These are phyloP conservation scores for Virgularia gustaviana DNA, from an alignment of 92 coral and sea anemone species.

Conservation along the genomic window DNA sequence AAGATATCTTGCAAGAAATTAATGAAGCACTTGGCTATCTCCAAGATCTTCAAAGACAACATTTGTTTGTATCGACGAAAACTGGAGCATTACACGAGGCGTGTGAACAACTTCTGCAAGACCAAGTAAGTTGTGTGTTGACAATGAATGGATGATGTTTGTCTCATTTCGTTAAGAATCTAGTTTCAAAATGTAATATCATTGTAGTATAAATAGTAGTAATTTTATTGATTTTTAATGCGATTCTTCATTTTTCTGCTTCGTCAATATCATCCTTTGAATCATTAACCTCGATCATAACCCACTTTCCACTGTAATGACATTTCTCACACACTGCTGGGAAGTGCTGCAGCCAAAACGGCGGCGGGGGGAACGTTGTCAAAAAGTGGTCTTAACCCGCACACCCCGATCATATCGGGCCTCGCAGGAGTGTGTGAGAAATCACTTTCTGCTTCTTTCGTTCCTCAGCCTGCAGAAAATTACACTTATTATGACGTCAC, in stretches of 20 bases:
- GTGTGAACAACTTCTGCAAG: conserved; percentile 94
- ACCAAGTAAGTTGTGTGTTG: conserved; percentile 63
- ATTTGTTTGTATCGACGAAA: conserved; percentile 92
- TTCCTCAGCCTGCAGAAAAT: conserved; percentile 36
- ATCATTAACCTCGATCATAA: no score
- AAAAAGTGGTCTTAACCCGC: no score
- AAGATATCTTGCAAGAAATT: conserved; percentile 71
- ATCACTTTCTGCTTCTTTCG: conserved; percentile 26
- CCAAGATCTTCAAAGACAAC: conserved; percentile 77
- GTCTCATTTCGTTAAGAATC: background rate
- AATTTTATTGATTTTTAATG: no score
- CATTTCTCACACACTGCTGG: no score
- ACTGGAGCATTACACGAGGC: conserved; percentile 98
- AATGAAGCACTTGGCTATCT: conserved; percentile 70
- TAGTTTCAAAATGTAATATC: background rate
- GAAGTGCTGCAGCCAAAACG: no score
- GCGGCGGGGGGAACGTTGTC: no score
- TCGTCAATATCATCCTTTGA: no score
- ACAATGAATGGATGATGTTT: background rate
- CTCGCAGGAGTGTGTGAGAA: conserved; percentile 22
- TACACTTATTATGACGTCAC: conserved; percentile 4
- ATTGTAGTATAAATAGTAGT: no score
- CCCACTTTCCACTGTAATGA: no score
- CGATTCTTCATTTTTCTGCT: no score
- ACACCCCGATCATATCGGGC: no score